phyloP scores from a whole-genome alignment of 1,140 invertebrate species.

The Anadara kagoshimensis region DNA sequence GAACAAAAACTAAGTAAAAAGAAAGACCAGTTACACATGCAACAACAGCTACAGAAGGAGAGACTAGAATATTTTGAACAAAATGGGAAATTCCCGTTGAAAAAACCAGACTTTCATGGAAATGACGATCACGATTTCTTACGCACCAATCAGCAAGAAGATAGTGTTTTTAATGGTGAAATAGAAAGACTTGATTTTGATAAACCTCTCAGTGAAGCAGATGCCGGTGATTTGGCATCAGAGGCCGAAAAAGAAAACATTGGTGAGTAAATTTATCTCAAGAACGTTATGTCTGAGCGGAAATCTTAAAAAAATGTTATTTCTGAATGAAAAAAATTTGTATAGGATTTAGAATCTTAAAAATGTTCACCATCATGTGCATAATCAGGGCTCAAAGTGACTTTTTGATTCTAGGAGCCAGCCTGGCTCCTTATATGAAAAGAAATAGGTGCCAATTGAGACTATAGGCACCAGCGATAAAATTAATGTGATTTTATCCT shows the following conservation, averaged over 20 bases:
- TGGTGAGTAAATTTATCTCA: too few relatives aligned
- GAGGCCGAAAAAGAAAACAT: constrained; percentile 3
- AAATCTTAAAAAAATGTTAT: too few relatives aligned
- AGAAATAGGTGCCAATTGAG: too few relatives aligned
- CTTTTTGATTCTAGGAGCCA: too few relatives aligned
- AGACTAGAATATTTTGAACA: constrained; percentile 40
- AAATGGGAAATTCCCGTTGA: constrained; percentile 8
- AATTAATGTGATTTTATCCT: too few relatives aligned
- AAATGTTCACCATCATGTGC: too few relatives aligned
- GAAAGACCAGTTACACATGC: constrained; percentile 29
- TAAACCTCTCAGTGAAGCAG: constrained; percentile 34
- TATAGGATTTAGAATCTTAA: too few relatives aligned
- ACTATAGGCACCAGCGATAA: too few relatives aligned
- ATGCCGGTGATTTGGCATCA: constrained; percentile 22
- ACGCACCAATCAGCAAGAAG: not conserved
- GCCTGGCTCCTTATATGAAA: too few relatives aligned
- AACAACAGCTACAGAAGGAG: constrained; percentile 37
- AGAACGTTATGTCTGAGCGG: too few relatives aligned
- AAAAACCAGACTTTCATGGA: not conserved
- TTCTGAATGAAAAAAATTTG: too few relatives aligned
- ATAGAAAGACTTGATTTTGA: constrained; percentile 42
- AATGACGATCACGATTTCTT: not conserved
- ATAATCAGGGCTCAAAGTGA: too few relatives aligned
- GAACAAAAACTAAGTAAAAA: constrained; percentile 36
- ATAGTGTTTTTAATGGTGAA: constrained; percentile 34